A percentile compares a stretch with the other conserved stretches of the same genome.
These are phyloP conservation scores for Myrmecobius fasciatus DNA, from an alignment of 2,113 vertebrate species.

Conservation along the genomic window DNA sequence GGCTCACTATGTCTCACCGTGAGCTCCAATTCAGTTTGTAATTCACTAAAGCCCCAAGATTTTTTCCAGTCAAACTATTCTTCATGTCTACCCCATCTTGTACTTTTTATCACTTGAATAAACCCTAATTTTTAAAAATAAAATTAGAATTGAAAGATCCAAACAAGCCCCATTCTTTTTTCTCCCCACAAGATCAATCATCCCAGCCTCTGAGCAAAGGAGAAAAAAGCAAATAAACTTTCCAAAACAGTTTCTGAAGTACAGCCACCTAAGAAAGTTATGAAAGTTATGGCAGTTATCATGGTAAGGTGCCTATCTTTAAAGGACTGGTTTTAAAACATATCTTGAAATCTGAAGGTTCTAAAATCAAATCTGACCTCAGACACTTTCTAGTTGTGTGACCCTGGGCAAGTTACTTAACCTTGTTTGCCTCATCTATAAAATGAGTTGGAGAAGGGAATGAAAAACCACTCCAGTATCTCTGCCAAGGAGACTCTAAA, in stretches of 20 bases:
- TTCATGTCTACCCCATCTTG: not conserved
- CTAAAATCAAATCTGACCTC: conserved; percentile 29
- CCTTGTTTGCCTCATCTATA: not conserved
- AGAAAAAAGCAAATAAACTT: not conserved
- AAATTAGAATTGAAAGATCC: not conserved
- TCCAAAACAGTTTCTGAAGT: not conserved
- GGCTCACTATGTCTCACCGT: not conserved
- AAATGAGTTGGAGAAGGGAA: not conserved
- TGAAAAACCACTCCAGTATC: too few relatives aligned
- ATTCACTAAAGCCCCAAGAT: not conserved
- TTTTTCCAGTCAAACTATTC: not conserved
- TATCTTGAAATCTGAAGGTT: not conserved
- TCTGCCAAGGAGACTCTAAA: too few relatives aligned
- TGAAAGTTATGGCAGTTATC: not conserved
- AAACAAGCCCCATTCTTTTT: not conserved
- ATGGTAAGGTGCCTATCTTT: too few relatives aligned
- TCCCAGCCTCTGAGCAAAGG: not conserved
- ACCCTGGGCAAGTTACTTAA: conserved; percentile 19
- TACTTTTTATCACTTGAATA: not conserved
- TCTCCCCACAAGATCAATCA: not conserved
- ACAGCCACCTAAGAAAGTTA: not conserved
- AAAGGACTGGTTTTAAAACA: not conserved
- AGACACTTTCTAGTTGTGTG: not conserved
- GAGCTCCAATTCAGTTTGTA: not conserved
- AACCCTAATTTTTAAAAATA: not conserved